Evolutionary conservation across 2,888 invertebrate species (phyloP), one percentile per base, ranked within the genome.

Genomic region (Epinotia bilunana): DNA sequence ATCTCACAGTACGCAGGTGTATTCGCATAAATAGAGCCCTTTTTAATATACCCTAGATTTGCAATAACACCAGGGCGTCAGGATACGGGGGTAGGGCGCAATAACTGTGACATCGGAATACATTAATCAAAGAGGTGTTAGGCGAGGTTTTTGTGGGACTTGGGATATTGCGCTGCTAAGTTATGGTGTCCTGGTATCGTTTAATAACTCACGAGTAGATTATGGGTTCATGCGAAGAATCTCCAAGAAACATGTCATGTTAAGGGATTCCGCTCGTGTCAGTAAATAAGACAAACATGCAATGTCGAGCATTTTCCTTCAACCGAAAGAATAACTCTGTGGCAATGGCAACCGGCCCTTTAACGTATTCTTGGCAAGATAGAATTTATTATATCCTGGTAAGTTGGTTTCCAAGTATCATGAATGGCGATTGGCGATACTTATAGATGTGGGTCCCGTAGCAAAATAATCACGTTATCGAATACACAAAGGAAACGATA

Each of bases 11-110:
- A 79, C 84, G 81, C 91, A 91, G 91, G 90, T 91, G 90, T 84
- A 78, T 78, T 79, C 91, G 85, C 90, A 89, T 90, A 90, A 91
- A 91, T 89, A 90, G 85, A 85, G 85, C 89, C 91, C 90, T 91
- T 92, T 93, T 92, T 92, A 92, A 92, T 92, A 92, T 91, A 92
- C 93, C 91, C 91, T 91, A 93, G 92, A 93, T 92, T 92, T 90
- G 87, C 89, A 88, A 86, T 91, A 91, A 91, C 90, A 88, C 90
- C 90, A 80, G 82, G 81, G 81, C 81, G 82, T 84, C 83, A 84
- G 88, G 86, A 85, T 84, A 86, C 87, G 87, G 86, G 86, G 79
- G 81, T 85, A 87, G 85, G 85, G 83, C 86, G 88, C 86, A 91
- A 92, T 92, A 90, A 90, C 90, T 88, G 91, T 88, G 91, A 91